Evolutionary conservation across 2,888 invertebrate species (phyloP).

Genomic region (Cataglyphis livida): DNA sequence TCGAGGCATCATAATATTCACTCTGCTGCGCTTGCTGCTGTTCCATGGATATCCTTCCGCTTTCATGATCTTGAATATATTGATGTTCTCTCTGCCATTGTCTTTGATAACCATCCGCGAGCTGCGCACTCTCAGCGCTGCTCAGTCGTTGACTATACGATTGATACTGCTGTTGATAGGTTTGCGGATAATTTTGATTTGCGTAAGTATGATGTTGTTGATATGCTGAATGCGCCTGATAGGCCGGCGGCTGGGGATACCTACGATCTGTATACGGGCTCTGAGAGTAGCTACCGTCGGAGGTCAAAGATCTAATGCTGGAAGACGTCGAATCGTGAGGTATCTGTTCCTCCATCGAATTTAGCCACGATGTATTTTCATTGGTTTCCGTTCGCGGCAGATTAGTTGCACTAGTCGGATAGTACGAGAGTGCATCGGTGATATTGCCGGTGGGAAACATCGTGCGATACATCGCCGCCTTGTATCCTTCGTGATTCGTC

Average conservation of each 20-base stretch:
- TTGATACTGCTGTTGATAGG: slow-evolving; percentile 82
- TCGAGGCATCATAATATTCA: slow-evolving; percentile 87
- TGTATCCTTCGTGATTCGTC: slow-evolving; percentile 89
- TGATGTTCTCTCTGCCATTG: slow-evolving; percentile 83
- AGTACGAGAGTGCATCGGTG: slow-evolving; percentile 93
- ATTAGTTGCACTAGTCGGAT: slow-evolving; percentile 89
- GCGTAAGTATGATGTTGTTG: slow-evolving; percentile 81
- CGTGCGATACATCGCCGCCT: slow-evolving; percentile 88
- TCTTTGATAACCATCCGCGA: slow-evolving; percentile 80
- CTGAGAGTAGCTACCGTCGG: slow-evolving; percentile 82
- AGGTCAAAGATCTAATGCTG: slow-evolving; percentile 81
- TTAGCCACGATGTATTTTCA: slow-evolving; percentile 88
- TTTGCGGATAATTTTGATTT: slow-evolving; percentile 81
- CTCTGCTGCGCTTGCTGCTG: slow-evolving; percentile 74
- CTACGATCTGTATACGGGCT: slow-evolving; percentile 81
- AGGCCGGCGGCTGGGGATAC: slow-evolving; percentile 83
- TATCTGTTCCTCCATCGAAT: slow-evolving; percentile 86
- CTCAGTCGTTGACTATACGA: slow-evolving; percentile 78
- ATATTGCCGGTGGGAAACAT: slow-evolving; percentile 91
- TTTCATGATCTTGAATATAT: slow-evolving; percentile 79
- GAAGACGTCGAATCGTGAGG: slow-evolving; percentile 88
- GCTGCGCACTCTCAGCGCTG: slow-evolving; percentile 77
- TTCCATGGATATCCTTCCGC: slow-evolving; percentile 72
- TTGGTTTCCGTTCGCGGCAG: slow-evolving; percentile 87
- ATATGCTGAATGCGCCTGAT: slow-evolving; percentile 76